Evolutionary conservation across 2,113 vertebrate species (phyloP).

Genomic region (Myanophis thanlyinensis): DNA sequence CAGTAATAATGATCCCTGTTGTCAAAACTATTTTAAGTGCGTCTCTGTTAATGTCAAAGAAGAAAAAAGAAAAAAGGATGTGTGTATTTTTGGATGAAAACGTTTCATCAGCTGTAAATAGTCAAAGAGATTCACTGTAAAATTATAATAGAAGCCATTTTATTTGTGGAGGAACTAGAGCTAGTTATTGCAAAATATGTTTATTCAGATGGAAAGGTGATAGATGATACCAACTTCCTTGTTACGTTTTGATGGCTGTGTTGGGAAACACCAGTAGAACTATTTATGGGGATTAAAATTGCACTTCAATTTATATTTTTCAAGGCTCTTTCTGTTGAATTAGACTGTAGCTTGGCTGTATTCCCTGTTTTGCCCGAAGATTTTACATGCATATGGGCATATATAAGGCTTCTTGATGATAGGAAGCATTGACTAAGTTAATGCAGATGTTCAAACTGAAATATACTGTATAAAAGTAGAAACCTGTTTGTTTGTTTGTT

Average conservation of each 20-base stretch:
- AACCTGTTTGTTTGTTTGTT: neutral
- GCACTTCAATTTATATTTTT: neutral
- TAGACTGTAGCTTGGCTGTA: neutral
- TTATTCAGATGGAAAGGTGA: conserved; percentile 48
- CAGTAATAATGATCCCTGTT: conserved; percentile 76
- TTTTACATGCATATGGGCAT: neutral
- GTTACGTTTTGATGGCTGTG: conserved; percentile 18
- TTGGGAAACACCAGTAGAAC: conserved; percentile 25
- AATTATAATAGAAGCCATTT: conserved; percentile 70
- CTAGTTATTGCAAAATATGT: conserved; percentile 60
- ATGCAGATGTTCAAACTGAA: conserved; percentile 30
- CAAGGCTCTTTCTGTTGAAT: conserved; percentile 10
- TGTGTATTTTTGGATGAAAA: conserved; percentile 55
- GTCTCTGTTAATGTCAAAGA: conserved; percentile 69
- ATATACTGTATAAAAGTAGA: neutral
- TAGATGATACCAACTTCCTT: conserved; percentile 35
- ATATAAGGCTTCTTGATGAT: conserved; percentile 16
- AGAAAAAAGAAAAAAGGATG: neutral
- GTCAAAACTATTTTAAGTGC: conserved; percentile 71
- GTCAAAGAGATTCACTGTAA: conserved; percentile 61
- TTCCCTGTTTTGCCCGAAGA: conserved; percentile 12
- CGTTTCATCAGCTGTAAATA: conserved; percentile 67
- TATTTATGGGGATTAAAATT: neutral
- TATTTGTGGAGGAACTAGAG: conserved; percentile 57
- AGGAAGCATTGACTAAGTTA: conserved; percentile 33